These are phyloP conservation scores for Polyommatus icarus DNA, from an alignment of 2,888 invertebrate species.

Conservation along the genomic window DNA sequence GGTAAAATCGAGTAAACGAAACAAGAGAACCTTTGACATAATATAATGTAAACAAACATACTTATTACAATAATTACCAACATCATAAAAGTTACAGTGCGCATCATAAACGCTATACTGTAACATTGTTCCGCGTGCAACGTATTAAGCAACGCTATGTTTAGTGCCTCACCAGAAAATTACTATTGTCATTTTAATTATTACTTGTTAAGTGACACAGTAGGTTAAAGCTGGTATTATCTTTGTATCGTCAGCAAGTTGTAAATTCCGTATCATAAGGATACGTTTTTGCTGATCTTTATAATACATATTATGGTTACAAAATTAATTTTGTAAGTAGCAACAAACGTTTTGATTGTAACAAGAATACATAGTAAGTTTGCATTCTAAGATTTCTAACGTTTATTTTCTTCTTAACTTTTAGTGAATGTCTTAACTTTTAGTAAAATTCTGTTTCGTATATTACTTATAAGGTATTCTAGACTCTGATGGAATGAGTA, in stretches of 20 bases:
- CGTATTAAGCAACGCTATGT: constrained; percentile 10
- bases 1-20: not conserved
- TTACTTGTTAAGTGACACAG: constrained; percentile 19
- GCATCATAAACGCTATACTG: constrained; percentile 18
- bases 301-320: not conserved
- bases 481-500: too few relatives aligned
- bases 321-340: too few relatives aligned
- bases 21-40: constrained; percentile 21
- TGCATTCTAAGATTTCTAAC: too few relatives aligned
- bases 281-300: not conserved
- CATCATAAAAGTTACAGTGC: constrained; percentile 20
- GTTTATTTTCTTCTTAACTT: too few relatives aligned
- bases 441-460: too few relatives aligned
- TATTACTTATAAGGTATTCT: too few relatives aligned
- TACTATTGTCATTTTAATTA: constrained; percentile 27
- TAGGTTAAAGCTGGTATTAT: not conserved
- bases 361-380: too few relatives aligned
- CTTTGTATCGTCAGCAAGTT: not conserved
- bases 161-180: constrained; percentile 17
- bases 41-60: constrained; percentile 13
- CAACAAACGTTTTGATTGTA: too few relatives aligned
- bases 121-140: not conserved
- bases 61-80: constrained; percentile 11
- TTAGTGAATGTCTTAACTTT: too few relatives aligned
- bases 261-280: not conserved